A percentile compares a stretch with the other conserved stretches of the same genome.
Conservation (phyloP, 2,113 vertebrate genomes). For the Reinhardtius hippoglossoides region DNA sequence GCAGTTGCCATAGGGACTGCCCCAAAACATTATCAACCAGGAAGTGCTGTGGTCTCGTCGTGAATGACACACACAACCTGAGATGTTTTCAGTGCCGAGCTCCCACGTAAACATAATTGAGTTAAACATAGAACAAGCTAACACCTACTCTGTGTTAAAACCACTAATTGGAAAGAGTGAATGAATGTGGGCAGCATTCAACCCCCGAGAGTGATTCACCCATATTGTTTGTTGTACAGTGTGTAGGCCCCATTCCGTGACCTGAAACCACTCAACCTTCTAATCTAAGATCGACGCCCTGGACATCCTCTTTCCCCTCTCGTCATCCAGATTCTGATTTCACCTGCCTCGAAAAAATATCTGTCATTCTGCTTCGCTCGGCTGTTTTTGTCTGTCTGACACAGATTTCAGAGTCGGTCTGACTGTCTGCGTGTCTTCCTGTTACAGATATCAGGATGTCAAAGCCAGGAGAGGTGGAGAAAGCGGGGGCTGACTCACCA, state of each 20-base stretch:
- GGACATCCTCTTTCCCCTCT: constrained; percentile 37
- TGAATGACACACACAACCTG: constrained; percentile 65
- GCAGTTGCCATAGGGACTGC: constrained; percentile 56
- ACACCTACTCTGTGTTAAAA: constrained; percentile 61
- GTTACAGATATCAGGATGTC: constrained; percentile 85
- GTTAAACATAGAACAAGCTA: constrained; percentile 73
- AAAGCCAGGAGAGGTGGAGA: constrained; percentile 82
- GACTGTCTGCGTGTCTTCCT: constrained; percentile 40
- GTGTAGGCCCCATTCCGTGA: constrained; percentile 47
- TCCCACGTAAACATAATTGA: constrained; percentile 64
- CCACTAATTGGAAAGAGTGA: constrained; percentile 72
- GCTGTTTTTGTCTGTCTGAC: constrained; percentile 29
- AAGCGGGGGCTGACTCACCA: constrained; percentile 81
- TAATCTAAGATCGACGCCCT: constrained; percentile 11
- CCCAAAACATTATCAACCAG: constrained; percentile 60
- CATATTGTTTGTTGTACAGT: constrained; percentile 53
- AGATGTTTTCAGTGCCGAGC: background rate
- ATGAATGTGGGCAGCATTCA: constrained; percentile 49
- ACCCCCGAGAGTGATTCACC: constrained; percentile 54
- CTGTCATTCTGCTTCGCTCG: constrained; percentile 21
- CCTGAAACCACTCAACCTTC: constrained; percentile 51
- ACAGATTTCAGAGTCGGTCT: constrained; percentile 23
- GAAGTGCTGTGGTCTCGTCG: constrained; percentile 44
- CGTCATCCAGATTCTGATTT: constrained; percentile 44
- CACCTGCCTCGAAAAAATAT: constrained; percentile 16